Evolutionary conservation across 1,140 invertebrate species (phyloP).

Genomic region (Heliconius hewitsoni): DNA sequence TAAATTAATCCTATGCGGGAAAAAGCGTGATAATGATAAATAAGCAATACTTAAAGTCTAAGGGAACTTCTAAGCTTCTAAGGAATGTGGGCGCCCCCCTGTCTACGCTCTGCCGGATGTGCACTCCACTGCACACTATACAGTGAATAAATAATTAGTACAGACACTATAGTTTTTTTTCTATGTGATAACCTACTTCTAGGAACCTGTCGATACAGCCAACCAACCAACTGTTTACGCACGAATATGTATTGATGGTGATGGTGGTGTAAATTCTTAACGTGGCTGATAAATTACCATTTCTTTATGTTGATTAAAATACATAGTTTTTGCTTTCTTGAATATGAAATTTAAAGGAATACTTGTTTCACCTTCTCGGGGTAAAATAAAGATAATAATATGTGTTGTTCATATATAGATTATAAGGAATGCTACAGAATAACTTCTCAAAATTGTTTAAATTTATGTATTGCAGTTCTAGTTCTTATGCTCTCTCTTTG

Average conservation of each 20-base stretch:
- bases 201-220: not conserved
- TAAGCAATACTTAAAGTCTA: not conserved
- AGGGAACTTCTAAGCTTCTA: not conserved
- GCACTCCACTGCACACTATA: not conserved
- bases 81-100: slow-evolving; percentile 1
- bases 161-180: not conserved
- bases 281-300: too few relatives aligned
- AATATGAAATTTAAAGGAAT: not conserved
- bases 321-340: not conserved
- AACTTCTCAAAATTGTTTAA: too few relatives aligned
- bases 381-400: too few relatives aligned
- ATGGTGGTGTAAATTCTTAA: not conserved
- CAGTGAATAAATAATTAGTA: slow-evolving; percentile 7
- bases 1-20: too few relatives aligned
- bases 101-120: slow-evolving; percentile 8
- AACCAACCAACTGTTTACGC: too few relatives aligned
- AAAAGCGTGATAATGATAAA: not conserved
- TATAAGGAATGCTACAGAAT: too few relatives aligned
- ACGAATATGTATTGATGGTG: not conserved
- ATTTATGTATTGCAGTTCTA: too few relatives aligned
- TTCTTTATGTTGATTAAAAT: too few relatives aligned
- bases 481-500: too few relatives aligned
- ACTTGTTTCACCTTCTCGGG: too few relatives aligned
- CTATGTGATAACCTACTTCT: not conserved
- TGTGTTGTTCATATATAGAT: too few relatives aligned